These are phyloP conservation scores for Podarcis siculus DNA, from an alignment of 2,797 vertebrate species.

Conservation along the genomic window DNA sequence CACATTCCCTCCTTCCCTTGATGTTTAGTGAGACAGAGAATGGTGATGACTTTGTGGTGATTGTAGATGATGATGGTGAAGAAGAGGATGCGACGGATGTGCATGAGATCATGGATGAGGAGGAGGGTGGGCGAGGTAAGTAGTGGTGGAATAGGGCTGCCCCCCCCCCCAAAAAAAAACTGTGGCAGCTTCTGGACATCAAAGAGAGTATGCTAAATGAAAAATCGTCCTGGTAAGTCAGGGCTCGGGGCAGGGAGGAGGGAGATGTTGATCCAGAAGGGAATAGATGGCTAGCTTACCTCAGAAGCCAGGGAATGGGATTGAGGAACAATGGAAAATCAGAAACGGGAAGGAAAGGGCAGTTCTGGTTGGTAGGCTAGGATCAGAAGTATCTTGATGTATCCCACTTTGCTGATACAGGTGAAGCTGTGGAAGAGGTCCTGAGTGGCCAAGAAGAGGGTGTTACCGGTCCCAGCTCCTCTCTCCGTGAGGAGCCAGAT, in stretches of 20 bases:
- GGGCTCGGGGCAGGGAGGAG: background rate
- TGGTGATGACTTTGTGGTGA: conserved; percentile 86
- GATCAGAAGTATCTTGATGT: background rate
- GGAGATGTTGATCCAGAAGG: background rate
- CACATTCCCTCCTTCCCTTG: background rate
- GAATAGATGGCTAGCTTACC: background rate
- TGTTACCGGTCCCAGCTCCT: background rate
- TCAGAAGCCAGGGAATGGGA: background rate
- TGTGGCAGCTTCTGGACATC: background rate
- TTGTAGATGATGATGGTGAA: conserved; percentile 86
- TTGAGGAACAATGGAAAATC: background rate
- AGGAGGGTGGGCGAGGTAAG: conserved; percentile 39
- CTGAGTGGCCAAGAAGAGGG: conserved; percentile 31
- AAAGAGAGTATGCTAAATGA: background rate
- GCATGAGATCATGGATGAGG: conserved; percentile 66
- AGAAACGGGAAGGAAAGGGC: background rate
- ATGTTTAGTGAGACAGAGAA: conserved; percentile 67
- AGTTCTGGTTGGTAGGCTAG: background rate
- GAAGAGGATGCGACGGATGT: conserved; percentile 59
- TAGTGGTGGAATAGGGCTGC: background rate
- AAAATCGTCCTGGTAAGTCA: background rate
- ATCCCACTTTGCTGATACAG: conserved; percentile 8
- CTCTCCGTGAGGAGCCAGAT: background rate
- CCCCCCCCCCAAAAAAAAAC: background rate
- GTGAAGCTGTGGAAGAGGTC: conserved; percentile 26